These are phyloP conservation scores for Melanogrammus aeglefinus DNA, from an alignment of 2,797 vertebrate genomes.

Conservation along the genomic window DNA sequence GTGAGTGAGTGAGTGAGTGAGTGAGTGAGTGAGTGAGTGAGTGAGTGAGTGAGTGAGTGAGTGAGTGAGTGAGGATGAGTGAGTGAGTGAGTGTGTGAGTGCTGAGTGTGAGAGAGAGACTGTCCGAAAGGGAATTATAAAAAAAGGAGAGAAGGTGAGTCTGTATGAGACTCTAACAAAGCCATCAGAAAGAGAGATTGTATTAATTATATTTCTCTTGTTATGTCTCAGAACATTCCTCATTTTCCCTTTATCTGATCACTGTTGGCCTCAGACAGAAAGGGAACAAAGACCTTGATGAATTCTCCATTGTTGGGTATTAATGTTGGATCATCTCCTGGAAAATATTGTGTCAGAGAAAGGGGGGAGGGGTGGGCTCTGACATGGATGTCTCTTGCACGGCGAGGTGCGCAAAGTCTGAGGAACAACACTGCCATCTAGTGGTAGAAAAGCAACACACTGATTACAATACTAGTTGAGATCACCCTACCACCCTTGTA, in stretches of 20 bases:
- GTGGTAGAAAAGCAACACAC: constrained; percentile 39
- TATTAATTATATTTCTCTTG: background rate
- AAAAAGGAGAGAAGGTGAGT: background rate
- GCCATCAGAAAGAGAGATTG: constrained; percentile 22
- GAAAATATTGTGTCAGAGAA: constrained; percentile 47
- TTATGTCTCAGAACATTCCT: constrained; percentile 39
- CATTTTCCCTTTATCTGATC: constrained; percentile 53
- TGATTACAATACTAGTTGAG: background rate
- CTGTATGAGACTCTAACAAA: constrained; percentile 5
- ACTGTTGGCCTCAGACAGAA: constrained; percentile 51
- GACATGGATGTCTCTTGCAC: background rate
- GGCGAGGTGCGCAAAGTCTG: background rate
- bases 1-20: too few relatives aligned
- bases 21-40: too few relatives aligned
- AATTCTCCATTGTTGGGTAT: constrained; percentile 58
- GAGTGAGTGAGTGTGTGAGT: too few relatives aligned
- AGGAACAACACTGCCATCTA: constrained; percentile 71
- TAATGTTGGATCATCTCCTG: constrained; percentile 66
- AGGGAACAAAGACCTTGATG: constrained; percentile 47
- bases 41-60: too few relatives aligned
- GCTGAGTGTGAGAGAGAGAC: constrained; percentile 10
- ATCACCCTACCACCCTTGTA: background rate
- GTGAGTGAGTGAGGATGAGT: too few relatives aligned
- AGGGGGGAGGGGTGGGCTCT: constrained; percentile 15
- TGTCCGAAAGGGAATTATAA: background rate